Evolutionary conservation across 2,888 invertebrate species (phyloP), one percentile per base, ranked within the genome.

Genomic region (Pardosa pseudoannulata): DNA sequence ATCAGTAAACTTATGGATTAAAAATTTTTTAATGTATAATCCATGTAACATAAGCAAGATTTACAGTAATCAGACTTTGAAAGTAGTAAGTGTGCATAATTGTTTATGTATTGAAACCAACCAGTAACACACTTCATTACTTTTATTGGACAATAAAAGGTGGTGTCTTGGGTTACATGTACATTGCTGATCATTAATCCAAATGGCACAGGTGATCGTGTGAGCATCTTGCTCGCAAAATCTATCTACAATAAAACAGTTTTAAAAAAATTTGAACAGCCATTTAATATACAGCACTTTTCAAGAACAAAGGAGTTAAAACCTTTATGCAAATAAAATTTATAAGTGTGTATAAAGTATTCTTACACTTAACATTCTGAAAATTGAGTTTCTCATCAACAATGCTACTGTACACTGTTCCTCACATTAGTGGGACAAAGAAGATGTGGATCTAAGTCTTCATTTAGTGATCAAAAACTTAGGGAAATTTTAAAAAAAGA

Each of bases 91-190:
- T n/a, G n/a, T n/a, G n/a, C n/a, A n/a, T n/a, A n/a, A n/a, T n/a
- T n/a, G n/a, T 5, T 9, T 9, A 36, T 36, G 6, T 36, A 56
- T 19, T 23, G 56, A 65, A 31, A 31, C 9, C 50, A 50, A 32
- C 29, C 67, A 73, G 23, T 86, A 79, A 86, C 85, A 86, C 85
- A 86, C 79, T 86, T 86, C 85, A 79, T 86, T 86, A 86, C 85
- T 86, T 86, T 86, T 86, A 86, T 86, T 86, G 74, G 85, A 86
- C 85, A 86, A 86, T 86, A 86, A 86, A 86, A 86, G 85, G 85
- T 85, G 67, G 73, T 86, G 79, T 86, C 68, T 74, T 79, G 85
- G 85, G 85, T 86, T 86, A 86, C 85, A 86, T 86, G 75, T 86
- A 86, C 85, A 86, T 79, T 86, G 79, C 79, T 79, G 79, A 86